A percentile compares a stretch with the other conserved stretches of the same genome.
These are phyloP conservation scores for Alectura lathami DNA, from an alignment of 2,113 vertebrate species.

Conservation along the genomic window DNA sequence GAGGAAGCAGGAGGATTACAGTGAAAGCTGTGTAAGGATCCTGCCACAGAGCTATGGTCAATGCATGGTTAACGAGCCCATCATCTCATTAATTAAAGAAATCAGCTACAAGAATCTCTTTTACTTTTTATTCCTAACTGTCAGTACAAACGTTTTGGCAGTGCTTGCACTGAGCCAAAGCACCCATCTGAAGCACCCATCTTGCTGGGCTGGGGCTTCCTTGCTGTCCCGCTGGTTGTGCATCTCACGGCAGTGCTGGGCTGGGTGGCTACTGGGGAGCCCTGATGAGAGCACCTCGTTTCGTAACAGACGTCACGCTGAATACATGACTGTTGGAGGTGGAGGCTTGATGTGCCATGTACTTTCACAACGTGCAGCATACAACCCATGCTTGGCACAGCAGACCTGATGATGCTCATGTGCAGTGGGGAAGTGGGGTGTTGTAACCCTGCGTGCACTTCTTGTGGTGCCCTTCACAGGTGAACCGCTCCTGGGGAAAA, in stretches of 20 bases:
- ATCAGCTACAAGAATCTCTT: background rate
- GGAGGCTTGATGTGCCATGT: background rate
- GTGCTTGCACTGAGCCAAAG: background rate
- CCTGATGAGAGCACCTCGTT: background rate
- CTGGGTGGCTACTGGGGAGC: background rate
- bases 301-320: background rate
- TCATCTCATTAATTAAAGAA: background rate
- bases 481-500: background rate
- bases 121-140: background rate
- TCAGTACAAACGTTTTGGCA: too few relatives aligned
- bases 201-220: background rate
- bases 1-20: background rate
- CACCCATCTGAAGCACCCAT: background rate
- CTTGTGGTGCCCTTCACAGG: background rate
- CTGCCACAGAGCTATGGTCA: background rate
- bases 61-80: background rate
- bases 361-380: background rate
- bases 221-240: fast-evolving
- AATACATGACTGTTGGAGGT: background rate
- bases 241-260: background rate
- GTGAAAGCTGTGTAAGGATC: background rate
- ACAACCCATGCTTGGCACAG: background rate
- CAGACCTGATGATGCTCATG: fast-evolving
- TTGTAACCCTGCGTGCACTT: background rate
- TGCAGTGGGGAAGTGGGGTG: background rate